Evolutionary conservation across 2,113 vertebrate genomes (phyloP).

Genomic region (Ptilorrhoa leucosticta): DNA sequence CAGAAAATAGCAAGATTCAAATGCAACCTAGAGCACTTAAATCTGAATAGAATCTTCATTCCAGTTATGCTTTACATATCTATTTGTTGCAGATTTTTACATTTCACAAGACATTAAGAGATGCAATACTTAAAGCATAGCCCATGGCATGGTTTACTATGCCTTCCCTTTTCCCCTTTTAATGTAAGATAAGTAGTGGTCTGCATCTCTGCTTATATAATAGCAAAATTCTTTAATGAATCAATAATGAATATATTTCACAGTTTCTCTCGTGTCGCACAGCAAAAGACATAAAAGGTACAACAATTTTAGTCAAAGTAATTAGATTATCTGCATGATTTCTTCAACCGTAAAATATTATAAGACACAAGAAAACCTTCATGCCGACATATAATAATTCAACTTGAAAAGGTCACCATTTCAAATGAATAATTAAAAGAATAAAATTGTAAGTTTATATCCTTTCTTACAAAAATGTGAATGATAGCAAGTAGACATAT

Average conservation of each 20-base stretch:
- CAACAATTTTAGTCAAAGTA: slow-evolving; percentile 50
- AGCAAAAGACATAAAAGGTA: slow-evolving; percentile 62
- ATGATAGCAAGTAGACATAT: slow-evolving; percentile 31
- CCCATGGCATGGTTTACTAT: slow-evolving; percentile 32
- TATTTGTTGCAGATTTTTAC: slow-evolving; percentile 73
- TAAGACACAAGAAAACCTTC: slow-evolving; percentile 46
- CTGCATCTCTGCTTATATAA: slow-evolving; percentile 30
- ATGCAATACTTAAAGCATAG: slow-evolving; percentile 53
- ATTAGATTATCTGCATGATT: slow-evolving; percentile 62
- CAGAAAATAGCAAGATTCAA: slow-evolving; percentile 80
- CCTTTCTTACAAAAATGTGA: slow-evolving; percentile 32
- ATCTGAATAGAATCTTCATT: slow-evolving; percentile 74
- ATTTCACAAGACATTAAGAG: slow-evolving; percentile 65
- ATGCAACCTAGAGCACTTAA: slow-evolving; percentile 73
- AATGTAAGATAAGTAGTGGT: slow-evolving; percentile 20
- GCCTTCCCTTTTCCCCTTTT: background rate
- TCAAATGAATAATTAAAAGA: slow-evolving; percentile 53
- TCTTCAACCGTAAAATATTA: slow-evolving; percentile 58
- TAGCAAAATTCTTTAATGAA: slow-evolving; percentile 23
- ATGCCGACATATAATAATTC: slow-evolving; percentile 38
- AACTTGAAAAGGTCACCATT: slow-evolving; percentile 52
- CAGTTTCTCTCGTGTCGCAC: slow-evolving; percentile 27
- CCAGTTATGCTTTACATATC: slow-evolving; percentile 58
- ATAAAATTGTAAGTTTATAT: slow-evolving; percentile 1
- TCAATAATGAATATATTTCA: slow-evolving; percentile 41